These are phyloP conservation scores for Pseudochirops corinnae DNA, from an alignment of 2,797 vertebrate genomes.

Conservation along the genomic window DNA sequence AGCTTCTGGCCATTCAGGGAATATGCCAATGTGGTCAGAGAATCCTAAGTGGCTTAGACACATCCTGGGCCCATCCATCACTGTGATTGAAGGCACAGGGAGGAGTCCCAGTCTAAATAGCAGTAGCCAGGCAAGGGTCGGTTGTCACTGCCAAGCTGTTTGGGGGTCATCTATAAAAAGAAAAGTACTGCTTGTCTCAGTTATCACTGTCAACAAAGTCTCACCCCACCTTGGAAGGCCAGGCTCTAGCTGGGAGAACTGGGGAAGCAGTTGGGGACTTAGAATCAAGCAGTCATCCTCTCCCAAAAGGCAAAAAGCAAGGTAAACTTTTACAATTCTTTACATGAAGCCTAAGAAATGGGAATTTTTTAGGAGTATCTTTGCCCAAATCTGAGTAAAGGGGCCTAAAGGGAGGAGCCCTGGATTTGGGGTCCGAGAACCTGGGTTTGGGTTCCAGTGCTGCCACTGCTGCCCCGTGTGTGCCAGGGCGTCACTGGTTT, in stretches of 20 bases:
- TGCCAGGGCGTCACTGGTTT: neutral
- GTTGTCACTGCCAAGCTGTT: slow-evolving; percentile 69
- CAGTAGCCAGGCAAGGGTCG: slow-evolving; percentile 70
- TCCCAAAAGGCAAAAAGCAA: slow-evolving; percentile 64
- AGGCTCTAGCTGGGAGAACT: slow-evolving; percentile 41
- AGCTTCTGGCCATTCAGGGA: slow-evolving; percentile 27
- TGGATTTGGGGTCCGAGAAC: neutral
- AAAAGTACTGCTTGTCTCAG: slow-evolving; percentile 69
- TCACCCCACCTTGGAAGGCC: slow-evolving; percentile 62
- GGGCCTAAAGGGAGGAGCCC: neutral
- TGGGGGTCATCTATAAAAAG: slow-evolving; percentile 80
- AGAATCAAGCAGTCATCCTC: slow-evolving; percentile 63
- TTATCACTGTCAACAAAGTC: slow-evolving; percentile 74
- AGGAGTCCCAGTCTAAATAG: slow-evolving; percentile 79
- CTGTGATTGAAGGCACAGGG: slow-evolving; percentile 65
- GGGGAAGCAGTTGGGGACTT: slow-evolving; percentile 53
- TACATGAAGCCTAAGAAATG: slow-evolving; percentile 43
- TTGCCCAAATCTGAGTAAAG: neutral
- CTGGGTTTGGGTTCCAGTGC: neutral
- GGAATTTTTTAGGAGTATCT: slow-evolving; percentile 31
- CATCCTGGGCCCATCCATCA: slow-evolving; percentile 69
- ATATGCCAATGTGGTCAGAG: slow-evolving; percentile 16
- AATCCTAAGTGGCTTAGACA: slow-evolving; percentile 58
- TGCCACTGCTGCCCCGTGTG: neutral
- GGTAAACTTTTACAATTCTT: slow-evolving; percentile 76